Base-by-base conservation (phyloP, 2,888 invertebrate species). In the Drosophila silvestris region DNA sequence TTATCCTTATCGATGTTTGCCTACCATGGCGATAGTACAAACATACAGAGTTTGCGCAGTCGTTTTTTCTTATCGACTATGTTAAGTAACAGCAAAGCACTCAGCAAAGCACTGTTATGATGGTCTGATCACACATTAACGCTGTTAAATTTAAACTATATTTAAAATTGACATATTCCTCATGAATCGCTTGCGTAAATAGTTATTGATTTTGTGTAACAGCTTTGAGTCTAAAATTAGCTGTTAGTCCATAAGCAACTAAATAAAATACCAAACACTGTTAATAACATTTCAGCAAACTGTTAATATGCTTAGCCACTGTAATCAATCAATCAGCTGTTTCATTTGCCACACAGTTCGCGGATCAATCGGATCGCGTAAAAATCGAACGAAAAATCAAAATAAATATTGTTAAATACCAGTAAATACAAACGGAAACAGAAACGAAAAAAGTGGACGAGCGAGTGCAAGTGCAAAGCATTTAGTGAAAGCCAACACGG, bases 331-430 rank as follows among this genome's bases (percentile, higher is more conserved):
- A 75, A 75, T 81, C 79, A 79, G 81, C 79, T 79, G 79, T 81
- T 79, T 67, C 77, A 79, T 79, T 79, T 79, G 81, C 78, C 66
- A 59, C 61, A 54, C 63, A 70, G 78, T 77, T 77, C 70, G 81
- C 78, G 81, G 81, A 81, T 79, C 77, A 58, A 51, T 41, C 81
- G 77, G 79, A 67, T 79, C 79, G 81, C 79, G 81, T 81, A 65
- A 32, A 81, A 77, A 73, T 79, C 64, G 69, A 79, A 77, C 73
- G 68, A 67, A 70, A 73, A 73, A 70, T 50, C 51, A 57, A 81
- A 73, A 70, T 66, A 81, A 73, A 62, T 65, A 57, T 37, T 57
- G 41, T 63, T 61, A 58, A 66, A 60, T 76, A 41, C 19, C 39
- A 58, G 58, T 57, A 77, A 65, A 56, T 59, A 50, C 47, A 30